A percentile compares a stretch with the other conserved stretches of the same genome.
Evolutionary conservation across 2,113 vertebrate species (phyloP).

Genomic region (Dipodomys spectabilis): DNA sequence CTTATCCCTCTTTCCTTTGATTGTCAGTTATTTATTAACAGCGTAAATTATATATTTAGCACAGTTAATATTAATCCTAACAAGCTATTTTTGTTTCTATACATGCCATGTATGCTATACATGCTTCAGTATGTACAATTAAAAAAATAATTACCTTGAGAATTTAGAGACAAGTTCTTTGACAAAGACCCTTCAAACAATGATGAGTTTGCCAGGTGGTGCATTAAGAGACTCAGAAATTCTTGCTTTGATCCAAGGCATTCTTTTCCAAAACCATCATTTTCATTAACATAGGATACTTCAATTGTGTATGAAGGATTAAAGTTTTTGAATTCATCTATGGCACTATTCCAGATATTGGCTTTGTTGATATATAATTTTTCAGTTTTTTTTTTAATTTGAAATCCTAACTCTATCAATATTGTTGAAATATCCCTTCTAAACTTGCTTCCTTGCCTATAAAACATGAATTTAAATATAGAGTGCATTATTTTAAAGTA

Average conservation of each 20-base stretch:
- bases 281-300: conserved; percentile 86
- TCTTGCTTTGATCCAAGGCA: conserved; percentile 81
- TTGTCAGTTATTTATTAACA: conserved; percentile 36
- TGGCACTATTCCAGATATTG: conserved; percentile 88
- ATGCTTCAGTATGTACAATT: conserved; percentile 33
- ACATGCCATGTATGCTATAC: neutral
- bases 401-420: conserved; percentile 87
- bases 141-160: conserved; percentile 86
- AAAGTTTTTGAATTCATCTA: conserved; percentile 91
- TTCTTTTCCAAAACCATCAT: conserved; percentile 64
- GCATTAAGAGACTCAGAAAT: conserved; percentile 87
- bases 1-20: neutral
- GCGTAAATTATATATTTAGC: conserved; percentile 7
- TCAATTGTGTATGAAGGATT: conserved; percentile 88
- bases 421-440: conserved; percentile 85
- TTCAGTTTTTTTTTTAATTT: conserved; percentile 86
- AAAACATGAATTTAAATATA: conserved; percentile 79
- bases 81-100: neutral
- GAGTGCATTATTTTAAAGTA: conserved; percentile 61
- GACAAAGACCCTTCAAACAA: conserved; percentile 88
- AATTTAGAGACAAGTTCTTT: conserved; percentile 89
- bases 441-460: conserved; percentile 84
- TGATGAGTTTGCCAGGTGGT: conserved; percentile 86
- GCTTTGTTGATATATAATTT: conserved; percentile 87
- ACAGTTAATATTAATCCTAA: conserved; percentile 41